phyloP scores from a whole-genome alignment of 2,797 vertebrate species.

The Mallotus villosus region DNA sequence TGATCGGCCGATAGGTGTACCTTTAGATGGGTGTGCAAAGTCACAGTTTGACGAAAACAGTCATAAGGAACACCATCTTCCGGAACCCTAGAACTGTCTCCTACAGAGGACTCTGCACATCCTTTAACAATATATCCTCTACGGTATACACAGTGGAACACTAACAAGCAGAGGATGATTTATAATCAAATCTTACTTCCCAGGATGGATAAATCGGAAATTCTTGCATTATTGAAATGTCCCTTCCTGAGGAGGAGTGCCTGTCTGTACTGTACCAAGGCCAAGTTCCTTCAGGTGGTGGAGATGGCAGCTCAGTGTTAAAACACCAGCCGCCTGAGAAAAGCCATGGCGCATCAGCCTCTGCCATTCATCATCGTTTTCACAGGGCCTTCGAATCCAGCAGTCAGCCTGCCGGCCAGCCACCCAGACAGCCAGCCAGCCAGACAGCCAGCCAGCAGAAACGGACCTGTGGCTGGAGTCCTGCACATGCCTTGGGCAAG shows the following conservation, averaged over 20 bases:
- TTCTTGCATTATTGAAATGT: neutral
- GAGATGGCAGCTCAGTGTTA: conserved; percentile 45
- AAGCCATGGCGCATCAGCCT: conserved; percentile 39
- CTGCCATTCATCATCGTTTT: conserved; percentile 35
- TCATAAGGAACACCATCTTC: neutral
- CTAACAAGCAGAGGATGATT: neutral
- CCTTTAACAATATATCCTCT: neutral
- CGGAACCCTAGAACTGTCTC: neutral
- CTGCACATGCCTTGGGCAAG: conserved; percentile 43
- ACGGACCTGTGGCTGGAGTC: conserved; percentile 40
- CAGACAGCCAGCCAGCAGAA: conserved; percentile 20
- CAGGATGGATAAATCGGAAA: neutral
- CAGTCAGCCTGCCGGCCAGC: too few species aligned
- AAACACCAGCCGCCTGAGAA: conserved; percentile 46
- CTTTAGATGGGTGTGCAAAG: conserved; percentile 45
- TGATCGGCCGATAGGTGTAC: conserved; percentile 36
- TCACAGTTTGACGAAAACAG: conserved; percentile 64
- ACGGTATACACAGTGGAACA: neutral
- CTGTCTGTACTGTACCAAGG: neutral
- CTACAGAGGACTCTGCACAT: neutral
- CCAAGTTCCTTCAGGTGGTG: conserved; percentile 31
- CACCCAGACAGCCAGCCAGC: neutral
- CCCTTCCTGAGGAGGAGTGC: neutral
- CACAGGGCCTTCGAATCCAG: conserved; percentile 41
- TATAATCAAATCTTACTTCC: neutral